These are phyloP conservation scores for Coryphaenoides rupestris DNA, from an alignment of 2,113 vertebrate genomes.

Conservation along the genomic window DNA sequence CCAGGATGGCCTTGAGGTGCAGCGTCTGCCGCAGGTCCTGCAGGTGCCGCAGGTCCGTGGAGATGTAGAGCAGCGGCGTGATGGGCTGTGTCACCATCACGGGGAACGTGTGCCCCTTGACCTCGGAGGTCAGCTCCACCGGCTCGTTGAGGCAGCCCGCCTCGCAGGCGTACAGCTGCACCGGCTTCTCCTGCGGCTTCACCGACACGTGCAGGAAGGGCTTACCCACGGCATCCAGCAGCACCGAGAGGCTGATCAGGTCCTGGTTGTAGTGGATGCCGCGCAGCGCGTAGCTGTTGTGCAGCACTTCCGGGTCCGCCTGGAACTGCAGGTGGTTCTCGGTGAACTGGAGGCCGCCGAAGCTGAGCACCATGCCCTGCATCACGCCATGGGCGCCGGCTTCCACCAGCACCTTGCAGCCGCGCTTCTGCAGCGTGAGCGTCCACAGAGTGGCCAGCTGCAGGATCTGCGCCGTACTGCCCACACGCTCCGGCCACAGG, in stretches of 20 bases:
- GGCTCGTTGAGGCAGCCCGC: conserved; percentile 93
- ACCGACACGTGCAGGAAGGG: conserved; percentile 91
- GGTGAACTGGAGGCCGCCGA: conserved; percentile 95
- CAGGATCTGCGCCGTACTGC: conserved; percentile 79
- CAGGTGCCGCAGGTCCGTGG: conserved; percentile 88
- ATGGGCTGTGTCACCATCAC: conserved; percentile 96
- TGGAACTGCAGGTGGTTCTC: conserved; percentile 99
- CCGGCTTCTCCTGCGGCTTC: conserved; percentile 83
- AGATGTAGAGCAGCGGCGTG: conserved; percentile 92
- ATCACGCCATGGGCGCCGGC: conserved; percentile 88
- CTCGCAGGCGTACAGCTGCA: conserved; percentile 89
- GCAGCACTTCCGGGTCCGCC: conserved; percentile 90
- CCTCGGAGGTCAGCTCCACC: conserved; percentile 87
- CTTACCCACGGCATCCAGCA: conserved; percentile 83
- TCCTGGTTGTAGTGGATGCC: conserved; percentile 95
- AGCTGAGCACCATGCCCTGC: conserved; percentile 96
- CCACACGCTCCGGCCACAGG: conserved; percentile 85
- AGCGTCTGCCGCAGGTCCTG: conserved; percentile 93
- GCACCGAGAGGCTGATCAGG: conserved; percentile 85
- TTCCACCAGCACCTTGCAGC: conserved; percentile 86
- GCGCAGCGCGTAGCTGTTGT: conserved; percentile 91
- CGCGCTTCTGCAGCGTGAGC: conserved; percentile 90
- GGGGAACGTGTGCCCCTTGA: conserved; percentile 85
- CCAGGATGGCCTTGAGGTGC: conserved; percentile 93
- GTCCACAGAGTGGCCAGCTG: conserved; percentile 93